These are phyloP conservation scores for Brachyistius frenatus DNA, from an alignment of 2,113 vertebrate species.

Conservation along the genomic window DNA sequence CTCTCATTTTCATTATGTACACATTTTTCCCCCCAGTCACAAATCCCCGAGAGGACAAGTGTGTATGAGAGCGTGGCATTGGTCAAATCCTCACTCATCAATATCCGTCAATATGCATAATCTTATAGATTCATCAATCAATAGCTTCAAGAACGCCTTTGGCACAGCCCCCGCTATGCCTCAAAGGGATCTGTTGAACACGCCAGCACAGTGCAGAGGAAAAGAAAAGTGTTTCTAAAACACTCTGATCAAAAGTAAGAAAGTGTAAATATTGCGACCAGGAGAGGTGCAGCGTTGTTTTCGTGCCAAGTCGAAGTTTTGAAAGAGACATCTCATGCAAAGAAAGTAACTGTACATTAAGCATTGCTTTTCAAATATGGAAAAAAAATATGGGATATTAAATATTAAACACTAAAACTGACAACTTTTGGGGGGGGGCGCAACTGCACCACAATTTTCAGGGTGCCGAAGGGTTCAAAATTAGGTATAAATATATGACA, in stretches of 20 bases:
- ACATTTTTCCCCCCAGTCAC: constrained; percentile 10
- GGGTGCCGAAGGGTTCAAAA: too few relatives aligned
- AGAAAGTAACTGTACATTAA: too few relatives aligned
- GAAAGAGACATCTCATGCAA: too few relatives aligned
- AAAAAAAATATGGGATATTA: too few relatives aligned
- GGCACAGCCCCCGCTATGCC: constrained; percentile 8
- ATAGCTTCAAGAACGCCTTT: constrained; percentile 42
- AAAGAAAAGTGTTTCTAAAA: constrained; percentile 11
- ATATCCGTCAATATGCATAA: constrained; percentile 67
- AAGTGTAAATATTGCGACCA: not conserved
- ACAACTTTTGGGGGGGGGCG: too few relatives aligned
- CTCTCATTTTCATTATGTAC: constrained; percentile 37
- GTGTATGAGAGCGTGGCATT: constrained; percentile 47
- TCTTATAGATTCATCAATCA: constrained; percentile 63
- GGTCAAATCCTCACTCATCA: constrained; percentile 70
- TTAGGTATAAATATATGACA: too few relatives aligned
- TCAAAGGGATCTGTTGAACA: not conserved
- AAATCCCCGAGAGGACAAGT: constrained; percentile 53
- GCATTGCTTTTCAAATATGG: too few relatives aligned
- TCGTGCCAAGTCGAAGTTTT: too few relatives aligned
- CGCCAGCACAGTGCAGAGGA: not conserved
- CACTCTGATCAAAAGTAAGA: not conserved
- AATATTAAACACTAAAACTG: too few relatives aligned
- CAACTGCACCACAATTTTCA: too few relatives aligned
- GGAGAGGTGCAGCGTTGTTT: not conserved